These are phyloP conservation scores for Lophius americanus DNA, from an alignment of 2,797 vertebrate species.

Conservation along the genomic window DNA sequence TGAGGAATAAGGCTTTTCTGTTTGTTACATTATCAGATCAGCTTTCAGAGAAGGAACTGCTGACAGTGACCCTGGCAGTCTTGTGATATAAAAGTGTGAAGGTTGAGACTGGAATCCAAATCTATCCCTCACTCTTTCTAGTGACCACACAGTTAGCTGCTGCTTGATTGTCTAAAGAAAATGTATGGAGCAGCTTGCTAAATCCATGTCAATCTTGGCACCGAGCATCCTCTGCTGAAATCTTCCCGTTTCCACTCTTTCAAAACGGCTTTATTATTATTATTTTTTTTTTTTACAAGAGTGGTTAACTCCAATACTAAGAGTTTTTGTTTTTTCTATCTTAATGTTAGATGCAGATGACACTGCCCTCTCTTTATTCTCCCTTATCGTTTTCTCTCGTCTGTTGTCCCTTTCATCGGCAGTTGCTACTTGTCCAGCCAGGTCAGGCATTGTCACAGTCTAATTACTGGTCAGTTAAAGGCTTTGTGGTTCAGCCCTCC, in stretches of 20 bases:
- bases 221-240: constrained; percentile 51
- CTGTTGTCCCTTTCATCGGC: constrained; percentile 46
- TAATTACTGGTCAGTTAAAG: constrained; percentile 93
- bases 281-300: constrained; percentile 49
- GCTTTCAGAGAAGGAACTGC: constrained; percentile 59
- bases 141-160: constrained; percentile 50
- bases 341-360: constrained; percentile 36
- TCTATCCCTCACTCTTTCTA: constrained; percentile 19
- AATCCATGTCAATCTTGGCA: constrained; percentile 48
- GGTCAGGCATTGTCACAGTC: constrained; percentile 77
- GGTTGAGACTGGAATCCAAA: constrained; percentile 46
- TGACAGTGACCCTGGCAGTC: constrained; percentile 55
- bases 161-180: constrained; percentile 23
- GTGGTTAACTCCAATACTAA: constrained; percentile 51
- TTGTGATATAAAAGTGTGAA: constrained; percentile 58
- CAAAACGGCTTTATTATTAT: constrained; percentile 38
- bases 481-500: constrained; percentile 75
- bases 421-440: constrained; percentile 67
- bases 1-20: constrained; percentile 56
- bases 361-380: constrained; percentile 48
- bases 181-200: constrained; percentile 10
- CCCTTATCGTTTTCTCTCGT: constrained; percentile 41
- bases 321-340: constrained; percentile 55
- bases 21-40: constrained; percentile 76
- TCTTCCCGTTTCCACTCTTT: constrained; percentile 67